Base-by-base conservation (phyloP, 2,888 invertebrate genomes). In the Dexiosoma caninum region DNA sequence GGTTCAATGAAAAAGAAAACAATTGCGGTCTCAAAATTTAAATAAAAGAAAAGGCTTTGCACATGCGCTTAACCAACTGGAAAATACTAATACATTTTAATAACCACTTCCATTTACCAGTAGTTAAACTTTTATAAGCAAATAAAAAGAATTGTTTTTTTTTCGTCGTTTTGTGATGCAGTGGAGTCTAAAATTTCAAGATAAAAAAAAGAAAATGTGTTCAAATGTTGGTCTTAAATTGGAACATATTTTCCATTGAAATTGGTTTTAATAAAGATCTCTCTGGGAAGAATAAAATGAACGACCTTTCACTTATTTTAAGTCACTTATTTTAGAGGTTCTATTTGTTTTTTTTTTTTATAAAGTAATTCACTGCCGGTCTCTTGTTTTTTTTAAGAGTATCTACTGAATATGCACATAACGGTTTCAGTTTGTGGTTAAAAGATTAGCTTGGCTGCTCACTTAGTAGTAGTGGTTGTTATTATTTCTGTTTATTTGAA, bases 401-500 rank as follows among this genome's bases (percentile, higher is more conserved):
- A 76, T 46, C 46, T 46, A 62, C 46, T 46, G 59, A 42, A 37
- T 59, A 30, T 14, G 55, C 32, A 67, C 55, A 71, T 76, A 80
- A 80, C 80, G 76, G 80, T 62, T 67, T 76, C 67, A 55, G 51
- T 66, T 76, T 80, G 80, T 75, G 80, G 80, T 80, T 66, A 46
- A 60, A 72, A 67, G 46, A 72, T 80, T 57, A 72, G 37, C 16
- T 76, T 80, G 23, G 53, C 55, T 37, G 53, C 10, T 46, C 27
- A 23, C 30, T 46, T 46, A 27, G 44, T 64, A 30, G 42, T 16
- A n/a, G n/a, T n/a, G n/a, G n/a, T n/a, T n/a, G n/a, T n/a, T 32
- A 19, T 27, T 70, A 14, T 70, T 51, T 19, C 21, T 32, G n/a
- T 57, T 44, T 12, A 37, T 37, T n/a, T n/a, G n/a, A 35, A 37